Conservation (phyloP, 2,888 invertebrate genomes). For the Limulus polyphemus region DNA sequence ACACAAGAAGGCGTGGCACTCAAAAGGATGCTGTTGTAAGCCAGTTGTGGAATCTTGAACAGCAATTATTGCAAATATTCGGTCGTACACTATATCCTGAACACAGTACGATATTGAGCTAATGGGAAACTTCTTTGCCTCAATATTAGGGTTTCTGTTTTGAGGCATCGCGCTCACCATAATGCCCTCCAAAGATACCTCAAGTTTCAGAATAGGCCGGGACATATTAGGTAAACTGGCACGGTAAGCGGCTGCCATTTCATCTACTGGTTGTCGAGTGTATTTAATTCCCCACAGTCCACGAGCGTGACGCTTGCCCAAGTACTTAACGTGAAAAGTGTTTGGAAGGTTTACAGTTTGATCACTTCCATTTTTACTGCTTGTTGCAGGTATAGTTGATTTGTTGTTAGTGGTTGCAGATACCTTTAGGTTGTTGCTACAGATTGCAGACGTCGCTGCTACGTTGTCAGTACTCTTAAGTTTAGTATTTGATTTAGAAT, state of each 20-base stretch:
- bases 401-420: too few relatives aligned
- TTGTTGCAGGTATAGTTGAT: too few relatives aligned
- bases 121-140: slow-evolving; percentile 50
- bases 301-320: slow-evolving; percentile 64
- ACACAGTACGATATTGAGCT: slow-evolving; percentile 83
- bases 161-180: slow-evolving; percentile 40
- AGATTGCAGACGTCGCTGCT: too few relatives aligned
- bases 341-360: slow-evolving; percentile 45
- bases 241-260: slow-evolving; percentile 48
- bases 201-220: slow-evolving; percentile 39
- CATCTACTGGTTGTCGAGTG: slow-evolving; percentile 73
- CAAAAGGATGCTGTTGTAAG: too few relatives aligned
- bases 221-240: slow-evolving; percentile 26
- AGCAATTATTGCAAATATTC: slow-evolving; percentile 46
- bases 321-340: slow-evolving; percentile 61
- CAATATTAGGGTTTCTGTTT: slow-evolving; percentile 27
- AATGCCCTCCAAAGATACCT: slow-evolving; percentile 47
- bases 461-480: too few relatives aligned
- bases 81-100: slow-evolving; percentile 74
- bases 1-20: too few relatives aligned
- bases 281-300: slow-evolving; percentile 88
- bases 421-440: too few relatives aligned
- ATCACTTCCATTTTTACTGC: too few relatives aligned
- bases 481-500: too few relatives aligned
- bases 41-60: too few relatives aligned